Evolutionary conservation across 2,888 invertebrate species (phyloP).

Genomic region (Sarcophaga subvicina): DNA sequence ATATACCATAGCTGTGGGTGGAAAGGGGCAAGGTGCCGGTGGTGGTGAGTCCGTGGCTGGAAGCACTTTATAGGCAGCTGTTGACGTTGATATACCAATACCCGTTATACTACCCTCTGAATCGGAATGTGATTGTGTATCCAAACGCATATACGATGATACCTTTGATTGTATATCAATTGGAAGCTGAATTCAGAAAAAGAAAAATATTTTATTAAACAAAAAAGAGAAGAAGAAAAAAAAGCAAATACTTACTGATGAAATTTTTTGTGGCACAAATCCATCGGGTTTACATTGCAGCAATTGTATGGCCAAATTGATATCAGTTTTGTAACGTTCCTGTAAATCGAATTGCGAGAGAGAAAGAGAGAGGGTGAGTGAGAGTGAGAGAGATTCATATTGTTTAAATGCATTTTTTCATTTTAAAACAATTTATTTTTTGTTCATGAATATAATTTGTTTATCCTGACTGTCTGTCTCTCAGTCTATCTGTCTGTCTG

Average conservation of each 20-base stretch:
- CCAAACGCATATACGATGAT: conserved; percentile 85
- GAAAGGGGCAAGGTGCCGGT: conserved; percentile 84
- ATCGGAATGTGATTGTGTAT: conserved; percentile 82
- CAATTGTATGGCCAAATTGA: conserved; percentile 95
- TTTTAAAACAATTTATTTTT: conserved; percentile 34
- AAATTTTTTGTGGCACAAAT: conserved; percentile 95
- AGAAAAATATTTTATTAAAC: neutral
- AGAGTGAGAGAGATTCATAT: neutral
- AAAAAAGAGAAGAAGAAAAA: neutral
- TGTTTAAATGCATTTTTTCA: neutral
- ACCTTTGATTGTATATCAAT: conserved; percentile 95
- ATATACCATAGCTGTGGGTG: conserved; percentile 92
- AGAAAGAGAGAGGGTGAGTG: neutral
- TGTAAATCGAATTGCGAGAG: conserved; percentile 82
- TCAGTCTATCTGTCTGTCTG: no score
- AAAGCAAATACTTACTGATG: conserved; percentile 86
- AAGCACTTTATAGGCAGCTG: conserved; percentile 82
- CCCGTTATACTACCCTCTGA: conserved; percentile 81
- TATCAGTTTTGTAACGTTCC: conserved; percentile 97
- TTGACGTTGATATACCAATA: conserved; percentile 80
- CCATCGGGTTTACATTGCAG: conserved; percentile 97
- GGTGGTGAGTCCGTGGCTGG: conserved; percentile 82
- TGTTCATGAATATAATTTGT: neutral
- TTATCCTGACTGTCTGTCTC: no score
- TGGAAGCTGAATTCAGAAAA: conserved; percentile 87